A percentile compares a stretch with the other conserved stretches of the same genome.
Conservation (phyloP, 2,113 vertebrate species). For the Stigmatopora argus region DNA sequence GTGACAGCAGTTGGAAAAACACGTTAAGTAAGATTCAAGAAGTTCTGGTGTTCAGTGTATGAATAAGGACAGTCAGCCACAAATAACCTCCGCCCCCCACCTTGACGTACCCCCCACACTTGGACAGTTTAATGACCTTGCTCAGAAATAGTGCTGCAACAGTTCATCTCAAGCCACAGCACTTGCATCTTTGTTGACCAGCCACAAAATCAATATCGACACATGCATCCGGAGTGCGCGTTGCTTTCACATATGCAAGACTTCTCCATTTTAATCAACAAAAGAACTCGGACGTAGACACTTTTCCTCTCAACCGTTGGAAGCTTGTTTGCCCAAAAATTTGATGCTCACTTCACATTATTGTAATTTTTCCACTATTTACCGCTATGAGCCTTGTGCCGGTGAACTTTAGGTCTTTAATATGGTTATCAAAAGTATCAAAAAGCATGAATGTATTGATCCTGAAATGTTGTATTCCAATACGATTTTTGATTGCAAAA, state of each 20-base stretch:
- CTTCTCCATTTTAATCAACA: constrained; percentile 8
- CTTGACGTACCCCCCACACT: constrained; percentile 23
- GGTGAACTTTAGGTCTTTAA: too few species aligned
- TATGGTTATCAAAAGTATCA: too few species aligned
- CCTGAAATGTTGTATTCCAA: too few species aligned
- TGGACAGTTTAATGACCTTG: constrained; percentile 58
- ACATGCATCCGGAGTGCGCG: constrained; percentile 7
- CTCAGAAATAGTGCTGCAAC: constrained; percentile 48
- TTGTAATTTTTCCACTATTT: too few species aligned
- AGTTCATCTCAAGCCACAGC: constrained; percentile 39
- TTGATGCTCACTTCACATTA: background rate
- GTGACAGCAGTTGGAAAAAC: background rate
- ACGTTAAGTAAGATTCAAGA: background rate
- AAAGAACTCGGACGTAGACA: constrained; percentile 27
- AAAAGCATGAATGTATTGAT: too few species aligned
- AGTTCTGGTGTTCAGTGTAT: constrained; percentile 10
- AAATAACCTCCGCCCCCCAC: constrained; percentile 6
- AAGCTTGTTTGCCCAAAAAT: background rate
- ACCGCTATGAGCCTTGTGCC: too few species aligned
- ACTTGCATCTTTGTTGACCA: constrained; percentile 23
- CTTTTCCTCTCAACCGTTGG: background rate
- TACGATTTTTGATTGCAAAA: too few species aligned
- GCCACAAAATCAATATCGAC: constrained; percentile 33
- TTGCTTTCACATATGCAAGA: constrained; percentile 16
- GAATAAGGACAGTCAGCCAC: background rate